Evolutionary conservation across 2,888 invertebrate species (phyloP).

Genomic region (Drosophila longiperda): DNA sequence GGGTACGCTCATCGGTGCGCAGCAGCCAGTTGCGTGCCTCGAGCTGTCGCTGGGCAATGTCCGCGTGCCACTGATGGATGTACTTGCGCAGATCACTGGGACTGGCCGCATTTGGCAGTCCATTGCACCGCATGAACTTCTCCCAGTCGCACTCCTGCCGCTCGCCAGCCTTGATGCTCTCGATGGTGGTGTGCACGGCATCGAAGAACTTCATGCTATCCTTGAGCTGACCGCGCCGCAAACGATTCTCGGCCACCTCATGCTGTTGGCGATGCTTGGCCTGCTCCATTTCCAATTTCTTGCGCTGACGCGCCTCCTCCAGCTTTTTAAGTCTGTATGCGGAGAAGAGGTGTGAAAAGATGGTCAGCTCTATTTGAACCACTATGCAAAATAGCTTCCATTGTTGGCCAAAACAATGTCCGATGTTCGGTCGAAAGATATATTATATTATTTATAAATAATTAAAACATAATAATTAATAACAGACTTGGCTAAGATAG

Average conservation of each 20-base stretch:
- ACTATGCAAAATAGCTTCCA: background rate
- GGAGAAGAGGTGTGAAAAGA: background rate
- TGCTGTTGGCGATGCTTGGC: slow-evolving; percentile 83
- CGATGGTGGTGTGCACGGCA: slow-evolving; percentile 75
- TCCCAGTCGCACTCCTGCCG: slow-evolving; percentile 83
- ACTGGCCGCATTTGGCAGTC: slow-evolving; percentile 83
- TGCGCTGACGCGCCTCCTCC: slow-evolving; percentile 84
- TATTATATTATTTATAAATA: background rate
- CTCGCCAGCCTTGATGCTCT: slow-evolving; percentile 77
- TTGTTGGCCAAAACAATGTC: background rate
- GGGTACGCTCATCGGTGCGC: slow-evolving; percentile 83
- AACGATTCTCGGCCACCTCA: slow-evolving; percentile 84
- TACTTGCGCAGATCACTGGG: slow-evolving; percentile 85
- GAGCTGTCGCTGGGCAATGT: slow-evolving; percentile 70
- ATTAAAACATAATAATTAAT: too few relatives aligned
- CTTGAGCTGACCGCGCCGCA: slow-evolving; percentile 82
- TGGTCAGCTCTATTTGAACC: background rate
- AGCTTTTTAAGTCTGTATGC: slow-evolving; percentile 81
- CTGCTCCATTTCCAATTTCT: slow-evolving; percentile 83
- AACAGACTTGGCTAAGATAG: background rate
- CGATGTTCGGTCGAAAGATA: background rate
- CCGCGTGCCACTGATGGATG: slow-evolving; percentile 84
- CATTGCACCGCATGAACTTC: slow-evolving; percentile 85
- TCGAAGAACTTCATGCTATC: slow-evolving; percentile 83
- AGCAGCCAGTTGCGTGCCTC: slow-evolving; percentile 84